Evolutionary conservation across 2,113 vertebrate species (phyloP).

Genomic region (Origma solitaria): DNA sequence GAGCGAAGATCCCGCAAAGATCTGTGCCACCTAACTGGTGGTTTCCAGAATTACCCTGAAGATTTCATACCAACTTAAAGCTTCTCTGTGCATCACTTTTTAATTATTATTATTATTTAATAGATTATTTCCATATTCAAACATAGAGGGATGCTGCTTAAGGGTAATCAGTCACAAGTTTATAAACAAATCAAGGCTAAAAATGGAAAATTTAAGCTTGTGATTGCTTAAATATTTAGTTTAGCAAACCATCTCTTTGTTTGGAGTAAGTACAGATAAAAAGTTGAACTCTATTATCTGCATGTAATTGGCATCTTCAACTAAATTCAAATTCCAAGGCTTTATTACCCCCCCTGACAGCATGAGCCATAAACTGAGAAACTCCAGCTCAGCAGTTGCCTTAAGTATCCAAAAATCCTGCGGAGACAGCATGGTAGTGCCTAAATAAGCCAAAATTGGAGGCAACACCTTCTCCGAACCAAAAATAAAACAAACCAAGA

Average conservation of each 20-base stretch:
- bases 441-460: neutral
- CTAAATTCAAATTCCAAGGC: neutral
- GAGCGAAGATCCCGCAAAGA: neutral
- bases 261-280: neutral
- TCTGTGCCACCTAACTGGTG: neutral
- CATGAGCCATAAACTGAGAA: neutral
- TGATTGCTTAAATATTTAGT: neutral
- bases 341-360: neutral
- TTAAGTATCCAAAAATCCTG: neutral
- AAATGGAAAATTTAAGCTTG: neutral
- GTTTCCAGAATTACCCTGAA: neutral
- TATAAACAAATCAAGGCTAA: neutral
- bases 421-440: accelerated
- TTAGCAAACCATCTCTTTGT: neutral
- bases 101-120: neutral
- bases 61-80: neutral
- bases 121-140: neutral
- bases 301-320: neutral
- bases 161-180: neutral
- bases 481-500: neutral
- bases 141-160: neutral
- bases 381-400: neutral
- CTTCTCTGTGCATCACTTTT: neutral
- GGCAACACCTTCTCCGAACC: neutral
- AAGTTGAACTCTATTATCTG: neutral